These are phyloP conservation scores for Benitochromis conjunctus DNA, from an alignment of 2,113 vertebrate genomes.

Conservation along the genomic window DNA sequence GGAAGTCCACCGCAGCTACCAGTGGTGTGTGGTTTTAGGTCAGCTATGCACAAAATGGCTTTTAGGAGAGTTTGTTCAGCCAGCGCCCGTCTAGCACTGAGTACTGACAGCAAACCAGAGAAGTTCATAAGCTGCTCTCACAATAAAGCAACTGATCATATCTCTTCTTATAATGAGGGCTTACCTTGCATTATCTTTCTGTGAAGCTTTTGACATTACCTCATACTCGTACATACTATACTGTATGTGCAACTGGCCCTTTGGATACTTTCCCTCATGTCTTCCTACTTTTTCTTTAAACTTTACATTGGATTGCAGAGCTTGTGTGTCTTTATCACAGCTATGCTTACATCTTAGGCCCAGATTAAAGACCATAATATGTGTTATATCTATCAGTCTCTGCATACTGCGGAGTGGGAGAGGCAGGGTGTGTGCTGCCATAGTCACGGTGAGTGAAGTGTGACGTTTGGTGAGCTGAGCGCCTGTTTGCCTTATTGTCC, in stretches of 20 bases:
- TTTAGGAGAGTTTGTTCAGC: neutral
- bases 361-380: constrained; percentile 18
- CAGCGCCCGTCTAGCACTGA: neutral
- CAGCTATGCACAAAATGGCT: neutral
- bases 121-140: neutral
- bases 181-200: neutral
- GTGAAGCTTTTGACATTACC: neutral
- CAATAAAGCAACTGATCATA: neutral
- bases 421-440: neutral
- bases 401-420: neutral
- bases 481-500: constrained; percentile 12
- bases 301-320: neutral
- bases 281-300: neutral
- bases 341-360: constrained; percentile 23
- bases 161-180: neutral
- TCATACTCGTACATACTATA: neutral
- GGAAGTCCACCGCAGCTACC: constrained; percentile 33
- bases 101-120: neutral
- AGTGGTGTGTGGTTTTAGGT: constrained; percentile 45
- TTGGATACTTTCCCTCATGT: neutral
- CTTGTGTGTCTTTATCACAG: constrained; percentile 9
- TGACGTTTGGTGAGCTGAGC: neutral
- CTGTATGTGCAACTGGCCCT: neutral
- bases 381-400: neutral
- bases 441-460: neutral